Conservation (phyloP, 2,888 invertebrate genomes). For the Heliconius aoede region DNA sequence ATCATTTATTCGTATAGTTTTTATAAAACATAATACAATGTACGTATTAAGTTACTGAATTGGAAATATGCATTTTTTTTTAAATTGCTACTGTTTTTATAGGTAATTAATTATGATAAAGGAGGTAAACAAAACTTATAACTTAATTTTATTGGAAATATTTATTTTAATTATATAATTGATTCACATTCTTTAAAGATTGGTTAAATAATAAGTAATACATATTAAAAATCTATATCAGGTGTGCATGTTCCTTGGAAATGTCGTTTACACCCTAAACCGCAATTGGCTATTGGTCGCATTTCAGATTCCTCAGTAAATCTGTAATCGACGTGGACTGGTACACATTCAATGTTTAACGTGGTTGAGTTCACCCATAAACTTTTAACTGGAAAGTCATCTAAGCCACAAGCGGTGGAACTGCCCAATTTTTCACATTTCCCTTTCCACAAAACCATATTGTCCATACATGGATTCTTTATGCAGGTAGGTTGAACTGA, state of each 20-base stretch:
- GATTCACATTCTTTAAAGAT: background rate
- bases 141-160: background rate
- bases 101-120: too few relatives aligned
- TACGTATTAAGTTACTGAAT: too few relatives aligned
- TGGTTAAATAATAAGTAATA: background rate
- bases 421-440: conserved; percentile 74
- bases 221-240: background rate
- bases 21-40: too few relatives aligned
- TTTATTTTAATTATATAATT: background rate
- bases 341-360: conserved; percentile 83
- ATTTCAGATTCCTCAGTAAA: conserved; percentile 53
- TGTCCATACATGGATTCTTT: conserved; percentile 84
- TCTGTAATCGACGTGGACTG: conserved; percentile 59
- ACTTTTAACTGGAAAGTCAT: conserved; percentile 63
- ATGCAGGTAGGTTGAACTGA: conserved; percentile 84
- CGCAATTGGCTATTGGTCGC: conserved; percentile 51
- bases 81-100: too few relatives aligned
- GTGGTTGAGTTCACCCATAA: conserved; percentile 85
- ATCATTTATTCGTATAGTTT: too few relatives aligned
- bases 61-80: too few relatives aligned
- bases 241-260: conserved; percentile 60
- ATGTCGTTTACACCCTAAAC: conserved; percentile 67
- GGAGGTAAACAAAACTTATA: background rate
- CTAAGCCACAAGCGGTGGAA: conserved; percentile 67
- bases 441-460: conserved; percentile 78